Conservation (phyloP, 2,888 invertebrate genomes). For the Entomobrya multifasciata region DNA sequence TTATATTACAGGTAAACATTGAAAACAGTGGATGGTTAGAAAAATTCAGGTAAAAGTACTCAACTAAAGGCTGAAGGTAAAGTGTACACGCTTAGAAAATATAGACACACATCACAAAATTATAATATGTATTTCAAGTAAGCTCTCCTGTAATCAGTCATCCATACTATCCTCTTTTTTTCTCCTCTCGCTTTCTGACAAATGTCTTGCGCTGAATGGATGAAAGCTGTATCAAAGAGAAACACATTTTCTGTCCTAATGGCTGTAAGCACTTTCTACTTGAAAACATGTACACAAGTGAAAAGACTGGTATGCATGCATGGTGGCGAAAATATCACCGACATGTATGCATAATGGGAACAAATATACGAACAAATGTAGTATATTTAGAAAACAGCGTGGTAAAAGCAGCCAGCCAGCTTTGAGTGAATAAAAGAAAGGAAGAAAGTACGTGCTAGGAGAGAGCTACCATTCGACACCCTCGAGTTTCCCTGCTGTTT, state of each 20-base stretch:
- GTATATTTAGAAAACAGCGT: slow-evolving; percentile 32
- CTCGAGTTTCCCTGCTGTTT: slow-evolving; percentile 79
- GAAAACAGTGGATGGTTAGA: too few relatives aligned
- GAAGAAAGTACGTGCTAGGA: slow-evolving; percentile 53
- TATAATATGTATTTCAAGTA: slow-evolving; percentile 11
- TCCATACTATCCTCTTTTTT: slow-evolving; percentile 30
- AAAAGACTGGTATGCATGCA: too few relatives aligned
- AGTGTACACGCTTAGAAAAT: too few relatives aligned
- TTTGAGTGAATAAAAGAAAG: slow-evolving; percentile 32
- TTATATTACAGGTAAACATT: too few relatives aligned
- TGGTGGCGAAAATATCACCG: slow-evolving; percentile 64
- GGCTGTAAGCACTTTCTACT: slow-evolving; percentile 54
- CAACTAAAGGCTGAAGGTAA: too few relatives aligned
- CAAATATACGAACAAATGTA: slow-evolving; percentile 41
- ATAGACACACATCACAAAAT: too few relatives aligned
- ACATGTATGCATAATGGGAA: slow-evolving; percentile 51
- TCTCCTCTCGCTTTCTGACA: slow-evolving; percentile 31
- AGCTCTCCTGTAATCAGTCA: slow-evolving; percentile 34
- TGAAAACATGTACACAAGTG: slow-evolving; percentile 2
- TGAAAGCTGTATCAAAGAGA: slow-evolving; percentile 47
- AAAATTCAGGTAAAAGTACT: too few relatives aligned
- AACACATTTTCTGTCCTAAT: slow-evolving; percentile 56
- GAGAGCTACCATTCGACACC: slow-evolving; percentile 64
- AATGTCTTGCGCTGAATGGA: slow-evolving; percentile 57
- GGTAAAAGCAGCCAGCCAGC: slow-evolving; percentile 13